Base-by-base conservation (phyloP, 2,888 invertebrate genomes). In the Limnephilus auricula region DNA sequence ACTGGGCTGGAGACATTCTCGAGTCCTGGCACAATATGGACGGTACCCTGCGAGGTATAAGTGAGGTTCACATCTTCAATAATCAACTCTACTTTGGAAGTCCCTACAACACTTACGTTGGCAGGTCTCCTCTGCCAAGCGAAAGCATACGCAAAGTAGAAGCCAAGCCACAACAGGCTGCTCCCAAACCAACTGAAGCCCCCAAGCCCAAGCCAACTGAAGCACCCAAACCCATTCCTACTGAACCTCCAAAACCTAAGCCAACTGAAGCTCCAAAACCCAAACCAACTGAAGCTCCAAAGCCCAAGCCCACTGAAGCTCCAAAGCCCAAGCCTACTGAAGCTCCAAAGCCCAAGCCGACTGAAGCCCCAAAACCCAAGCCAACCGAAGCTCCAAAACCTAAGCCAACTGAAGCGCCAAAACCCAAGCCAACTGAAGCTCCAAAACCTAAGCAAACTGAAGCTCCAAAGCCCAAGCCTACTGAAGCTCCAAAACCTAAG, bases 1-100 rank as follows among this genome's bases (percentile, higher is more conserved):
- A 98, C 94, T 97, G 97, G 96, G 96, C 96, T 93, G 98, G 98
- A 32, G 97, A 97, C 92, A 96, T 98, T 92, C 94, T 98, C 9
- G 97, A 97, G 40, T 96, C 97, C 9, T 96, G 97, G 93, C 97
- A 97, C 94, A 96, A 96, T 83, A 96, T 96, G 0, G 97, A 97
- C 94, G 95, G 95, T 79, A 95, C 96, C 34, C 93, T 97, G 1
- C 90, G 93, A 0, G 94, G 94, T 15, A 95, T 98, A 32, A 97
- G 97, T 93, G 98, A 98, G 93, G 97, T 97, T 3, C 95, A 97
- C 92, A 96, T 97, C 86, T 96, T 96, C 94, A 96, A 97, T 89
- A 96, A 97, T 93, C 96, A 96, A 93, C 94, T 98, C 25, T 97
- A 97, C 94, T 94, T 97, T 65, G 98, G 98, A 32, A 97, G 96